Evolutionary conservation across 2,888 invertebrate species (phyloP), one percentile per base, ranked within the genome.

Genomic region (Scaptomyza parva): DNA sequence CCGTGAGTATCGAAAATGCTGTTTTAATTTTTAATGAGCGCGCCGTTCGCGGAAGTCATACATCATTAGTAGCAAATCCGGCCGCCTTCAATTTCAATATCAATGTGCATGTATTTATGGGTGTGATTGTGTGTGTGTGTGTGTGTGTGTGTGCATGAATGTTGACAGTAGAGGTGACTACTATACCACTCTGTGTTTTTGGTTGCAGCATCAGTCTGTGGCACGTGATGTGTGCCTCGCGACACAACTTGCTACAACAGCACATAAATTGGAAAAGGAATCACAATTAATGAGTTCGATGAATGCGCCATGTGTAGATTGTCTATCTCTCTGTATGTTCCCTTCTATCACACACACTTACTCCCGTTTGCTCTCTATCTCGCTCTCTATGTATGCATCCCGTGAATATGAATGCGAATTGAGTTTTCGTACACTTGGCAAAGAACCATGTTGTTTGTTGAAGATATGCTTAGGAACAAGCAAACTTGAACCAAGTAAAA

Each of bases 241-340:
- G 28, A 44, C 44, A 5, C 22, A 9, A 28, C 22, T n/a, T 17
- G 43, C 39, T 39, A 47, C 39, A 52, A 4, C 22, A 37, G 75
- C 69, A 78, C 75, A 82, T 78, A 88, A 88, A 88, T 80, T 87
- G 77, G 78, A 81, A 85, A 78, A 86, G 76, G 73, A 80, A 80
- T 83, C 86, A 78, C 86, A 87, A 88, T 88, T 88, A 88, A 86
- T 88, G 88, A 87, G 86, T 88, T 87, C 88, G 78, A 78, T 86
- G 78, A 83, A 76, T 78, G 53, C 68, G 76, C 70, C 73, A 78
- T 76, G 65, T 76, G 65, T 64, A 59, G 58, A 59, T 52, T 61
- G 64, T 44, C 28, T 18, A 5, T 5, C 28, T 28, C 17, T 9
- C 28, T 4, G 7, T 18, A 4, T 17, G 12, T 22, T 35, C n/a